Base-by-base conservation (phyloP, 2,888 invertebrate species). In the Tenthredo livida region DNA sequence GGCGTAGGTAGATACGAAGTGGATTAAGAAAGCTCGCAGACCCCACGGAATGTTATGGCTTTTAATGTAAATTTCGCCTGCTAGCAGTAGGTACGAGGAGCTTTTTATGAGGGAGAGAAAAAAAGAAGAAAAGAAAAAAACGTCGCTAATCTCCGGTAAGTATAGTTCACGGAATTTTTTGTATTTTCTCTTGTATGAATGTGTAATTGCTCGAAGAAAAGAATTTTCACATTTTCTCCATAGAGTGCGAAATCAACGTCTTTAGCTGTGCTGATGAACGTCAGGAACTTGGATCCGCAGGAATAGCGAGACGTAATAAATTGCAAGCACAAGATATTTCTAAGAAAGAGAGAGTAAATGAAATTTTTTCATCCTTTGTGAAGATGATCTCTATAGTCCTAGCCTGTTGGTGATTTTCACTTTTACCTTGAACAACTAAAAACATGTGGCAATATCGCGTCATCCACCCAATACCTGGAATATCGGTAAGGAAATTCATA, bases 21-120 rank as follows among this genome's bases (percentile, higher is more conserved):
- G 61, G 40, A 80, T 80, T 80, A 80, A 80, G 58, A 80, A 78
- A 80, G 61, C 61, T 58, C n/a, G 33, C n/a, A 61, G 40, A 80
- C 37, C 21, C 29, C 61, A 21, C 12, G 37, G 25, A 58, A 80
- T 80, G 10, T 80, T 80, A 37, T 29, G 15, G 33, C 47, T 25
- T 54, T 50, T 50, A 47, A 77, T 54, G 50, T 77, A 50, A 77
- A 77, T 77, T 77, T 33, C 33, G 29, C 54, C 50, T 77, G 50
- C 5, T 73, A 47, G 21, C 47, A 54, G 17, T 37, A 33, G 7
- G 50, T 37, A 54, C 9, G 50, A n/a, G 29, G 50, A 77, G 29
- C 54, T 50, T 43, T 73, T 73, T 25, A 43, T 43, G 72, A 40
- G 21, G n/a, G 70, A 29, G 7, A 54, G 54, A n/a, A n/a, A 50